Conservation (phyloP, 2,797 vertebrate species). For the Holocentrus rufus region DNA sequence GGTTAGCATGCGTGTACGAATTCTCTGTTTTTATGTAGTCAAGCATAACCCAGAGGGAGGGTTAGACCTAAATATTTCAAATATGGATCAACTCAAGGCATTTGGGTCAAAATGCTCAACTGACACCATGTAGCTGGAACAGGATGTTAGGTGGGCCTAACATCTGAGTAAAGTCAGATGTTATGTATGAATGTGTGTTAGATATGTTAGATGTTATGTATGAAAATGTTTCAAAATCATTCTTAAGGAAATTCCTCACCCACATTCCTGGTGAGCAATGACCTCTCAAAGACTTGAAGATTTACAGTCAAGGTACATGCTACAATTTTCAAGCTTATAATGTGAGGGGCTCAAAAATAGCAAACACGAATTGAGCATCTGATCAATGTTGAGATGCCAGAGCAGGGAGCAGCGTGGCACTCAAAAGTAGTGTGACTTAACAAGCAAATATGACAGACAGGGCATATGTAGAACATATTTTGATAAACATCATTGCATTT, state of each 20-base stretch:
- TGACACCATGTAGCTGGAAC: slow-evolving; percentile 4
- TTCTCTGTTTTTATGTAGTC: background rate
- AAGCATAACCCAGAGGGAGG: background rate
- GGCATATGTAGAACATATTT: background rate
- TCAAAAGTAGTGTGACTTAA: background rate
- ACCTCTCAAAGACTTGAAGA: background rate
- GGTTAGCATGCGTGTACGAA: background rate
- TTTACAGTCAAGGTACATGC: background rate
- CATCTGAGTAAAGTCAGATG: background rate
- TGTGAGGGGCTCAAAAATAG: too few relatives aligned
- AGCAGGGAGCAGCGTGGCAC: too few relatives aligned
- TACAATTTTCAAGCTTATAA: too few relatives aligned
- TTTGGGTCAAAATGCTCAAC: slow-evolving; percentile 6
- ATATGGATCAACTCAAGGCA: background rate
- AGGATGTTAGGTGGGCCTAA: background rate
- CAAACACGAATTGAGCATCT: too few relatives aligned
- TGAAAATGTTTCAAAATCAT: slow-evolving; percentile 5
- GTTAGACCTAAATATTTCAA: background rate
- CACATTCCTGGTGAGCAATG: background rate
- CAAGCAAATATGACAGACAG: background rate
- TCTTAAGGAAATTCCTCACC: background rate
- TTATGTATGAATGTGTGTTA: slow-evolving; percentile 3
- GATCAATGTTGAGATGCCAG: too few relatives aligned
- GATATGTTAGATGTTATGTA: too few relatives aligned
- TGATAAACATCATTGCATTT: slow-evolving; percentile 4